These are phyloP conservation scores for Acrocyrtus sp. DNA, from an alignment of 2,888 invertebrate species.

Conservation along the genomic window DNA sequence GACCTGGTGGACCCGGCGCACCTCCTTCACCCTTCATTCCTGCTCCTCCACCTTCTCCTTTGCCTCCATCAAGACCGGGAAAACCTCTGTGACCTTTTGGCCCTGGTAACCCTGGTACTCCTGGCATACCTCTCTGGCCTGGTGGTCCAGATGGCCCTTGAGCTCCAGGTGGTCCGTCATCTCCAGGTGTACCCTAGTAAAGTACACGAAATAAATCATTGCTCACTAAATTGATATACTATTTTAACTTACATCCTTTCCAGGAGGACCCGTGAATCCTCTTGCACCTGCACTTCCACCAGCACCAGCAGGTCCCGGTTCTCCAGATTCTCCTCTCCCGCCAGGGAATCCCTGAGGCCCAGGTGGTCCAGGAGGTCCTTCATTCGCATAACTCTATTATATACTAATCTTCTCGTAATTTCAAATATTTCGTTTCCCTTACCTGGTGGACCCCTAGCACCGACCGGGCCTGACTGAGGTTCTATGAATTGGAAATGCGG, in stretches of 20 bases:
- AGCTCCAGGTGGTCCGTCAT: slow-evolving; percentile 83
- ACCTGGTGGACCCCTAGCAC: slow-evolving; percentile 67
- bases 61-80: slow-evolving; percentile 81
- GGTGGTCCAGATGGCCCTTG: slow-evolving; percentile 77
- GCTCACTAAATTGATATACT: too few species aligned
- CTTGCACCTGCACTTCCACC: slow-evolving; percentile 70
- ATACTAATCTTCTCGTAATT: too few species aligned
- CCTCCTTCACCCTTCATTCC: slow-evolving; percentile 83
- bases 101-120: slow-evolving; percentile 82
- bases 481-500: slow-evolving; percentile 84
- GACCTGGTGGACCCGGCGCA: slow-evolving; percentile 70
- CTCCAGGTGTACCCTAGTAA: slow-evolving; percentile 78
- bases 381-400: background rate
- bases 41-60: slow-evolving; percentile 79
- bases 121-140: slow-evolving; percentile 78
- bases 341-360: slow-evolving; percentile 71
- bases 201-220: too few species aligned
- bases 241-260: too few species aligned
- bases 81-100: slow-evolving; percentile 85
- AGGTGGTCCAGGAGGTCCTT: slow-evolving; percentile 21
- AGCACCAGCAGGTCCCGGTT: slow-evolving; percentile 73
- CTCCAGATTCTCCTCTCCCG: slow-evolving; percentile 77
- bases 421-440: slow-evolving; percentile 58
- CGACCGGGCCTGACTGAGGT: slow-evolving; percentile 69
- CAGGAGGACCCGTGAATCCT: slow-evolving; percentile 77